Evolutionary conservation across 2,888 invertebrate species (phyloP), one percentile per base, ranked within the genome.

Genomic region (Drosophila rubida): DNA sequence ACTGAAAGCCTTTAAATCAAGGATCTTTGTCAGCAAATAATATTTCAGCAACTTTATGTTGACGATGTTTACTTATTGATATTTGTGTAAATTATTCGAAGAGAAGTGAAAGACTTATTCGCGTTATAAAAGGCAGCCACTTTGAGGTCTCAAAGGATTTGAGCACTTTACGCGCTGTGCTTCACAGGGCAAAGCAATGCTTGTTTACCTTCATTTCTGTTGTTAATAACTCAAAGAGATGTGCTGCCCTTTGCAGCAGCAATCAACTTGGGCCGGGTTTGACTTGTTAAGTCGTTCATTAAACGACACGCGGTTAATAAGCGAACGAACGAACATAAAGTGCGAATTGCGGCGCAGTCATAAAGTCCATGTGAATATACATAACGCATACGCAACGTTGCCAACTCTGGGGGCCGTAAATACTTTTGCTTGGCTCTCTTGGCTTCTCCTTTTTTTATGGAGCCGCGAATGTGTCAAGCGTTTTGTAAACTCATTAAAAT

Each of bases 401-500:
- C 39, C 32, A 16, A 32, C 41, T 27, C 11, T n/a, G 32, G 39
- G 23, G 64, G 50, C 23, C 44, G 45, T 23, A 54, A 30, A 64
- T 53, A 32, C 58, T 55, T 59, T 55, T 25, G 19, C 14, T 27
- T 42, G 30, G 14, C 27, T 42, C 46, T 9, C 3, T 8, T 9
- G 3, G 27, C 53, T 51, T 27, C 22, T 45, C 27, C 37, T 51
- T 58, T 69, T 46, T 82, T 81, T 75, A 82, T 73, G 75, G 44
- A 50, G 54, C 65, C 61, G 86, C 80, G 84, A 86, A 82, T 82
- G 82, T 86, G 86, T 82, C 80, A 80, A 86, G 80, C 87, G 84
- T 80, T 82, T 82, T 83, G 84, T 80, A 82, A 86, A 82, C 82
- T 86, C 82, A 82, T 82, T 82, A 82, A 82, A 86, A 82, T 82